Evolutionary conservation across 1,140 invertebrate genomes (phyloP).

Genomic region (Penaeus indicus): DNA sequence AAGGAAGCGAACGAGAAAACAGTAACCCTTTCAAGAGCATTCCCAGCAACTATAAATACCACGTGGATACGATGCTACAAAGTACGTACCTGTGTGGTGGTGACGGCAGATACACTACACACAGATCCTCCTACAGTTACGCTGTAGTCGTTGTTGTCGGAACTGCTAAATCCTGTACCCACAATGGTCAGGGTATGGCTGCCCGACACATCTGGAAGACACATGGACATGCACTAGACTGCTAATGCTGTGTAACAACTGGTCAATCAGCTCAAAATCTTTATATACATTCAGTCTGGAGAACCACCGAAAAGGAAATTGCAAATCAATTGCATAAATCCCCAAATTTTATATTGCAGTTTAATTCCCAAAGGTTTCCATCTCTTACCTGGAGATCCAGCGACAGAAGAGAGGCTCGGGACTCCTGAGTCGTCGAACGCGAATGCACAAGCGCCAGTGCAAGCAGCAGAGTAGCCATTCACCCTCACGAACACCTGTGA

Average conservation of each 20-base stretch:
- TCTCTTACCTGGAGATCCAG: not conserved
- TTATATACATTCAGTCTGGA: no score
- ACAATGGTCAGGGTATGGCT: conserved; percentile 20
- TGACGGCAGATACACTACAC: conserved; percentile 26
- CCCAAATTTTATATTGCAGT: no score
- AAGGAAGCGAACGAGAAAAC: no score
- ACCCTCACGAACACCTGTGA: conserved; percentile 3
- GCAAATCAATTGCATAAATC: no score
- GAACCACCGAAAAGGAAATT: no score
- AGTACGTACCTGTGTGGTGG: conserved; percentile 17
- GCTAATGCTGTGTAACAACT: no score
- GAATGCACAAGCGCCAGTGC: not conserved
- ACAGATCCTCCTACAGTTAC: conserved; percentile 9
- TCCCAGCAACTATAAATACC: no score
- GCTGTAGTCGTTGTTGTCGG: not conserved
- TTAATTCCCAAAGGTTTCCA: no score
- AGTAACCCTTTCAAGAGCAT: no score
- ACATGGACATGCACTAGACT: no score
- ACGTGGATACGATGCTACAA: no score
- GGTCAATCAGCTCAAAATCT: no score
- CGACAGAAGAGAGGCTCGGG: conserved; percentile 5
- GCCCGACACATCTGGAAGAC: not conserved
- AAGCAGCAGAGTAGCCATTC: not conserved
- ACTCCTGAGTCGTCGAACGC: not conserved
- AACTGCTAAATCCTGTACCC: conserved; percentile 32